Percentiles rank a stretch among this genome's conserved stretches.
Conservation (phyloP, 2,113 vertebrate species). For the Xiphophorus hellerii region DNA sequence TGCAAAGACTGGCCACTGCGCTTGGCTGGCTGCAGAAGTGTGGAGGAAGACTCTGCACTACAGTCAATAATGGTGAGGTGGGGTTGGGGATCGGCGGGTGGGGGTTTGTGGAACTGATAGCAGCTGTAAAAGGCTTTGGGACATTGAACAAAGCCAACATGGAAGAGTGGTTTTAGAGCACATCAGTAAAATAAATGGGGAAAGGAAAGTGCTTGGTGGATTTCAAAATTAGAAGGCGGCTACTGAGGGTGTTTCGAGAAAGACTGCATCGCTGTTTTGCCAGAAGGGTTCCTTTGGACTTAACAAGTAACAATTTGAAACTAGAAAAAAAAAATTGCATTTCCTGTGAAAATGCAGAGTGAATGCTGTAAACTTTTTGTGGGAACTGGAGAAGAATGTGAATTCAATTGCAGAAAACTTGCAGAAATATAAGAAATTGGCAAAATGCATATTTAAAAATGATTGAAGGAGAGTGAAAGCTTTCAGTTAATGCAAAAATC, state of each 20-base stretch:
- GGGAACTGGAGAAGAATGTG: too few relatives aligned
- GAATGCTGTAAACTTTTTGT: too few relatives aligned
- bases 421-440: too few relatives aligned
- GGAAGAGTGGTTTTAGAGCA: conserved; percentile 38
- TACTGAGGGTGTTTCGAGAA: conserved; percentile 17
- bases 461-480: too few relatives aligned
- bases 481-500: too few relatives aligned
- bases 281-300: neutral
- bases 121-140: conserved; percentile 59
- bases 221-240: conserved; percentile 45
- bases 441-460: too few relatives aligned
- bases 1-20: conserved; percentile 27
- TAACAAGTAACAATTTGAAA: neutral
- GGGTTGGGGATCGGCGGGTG: neutral
- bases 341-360: too few relatives aligned
- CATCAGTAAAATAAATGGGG: conserved; percentile 16
- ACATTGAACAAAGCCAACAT: conserved; percentile 54
- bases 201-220: neutral
- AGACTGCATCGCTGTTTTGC: too few relatives aligned
- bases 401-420: too few relatives aligned
- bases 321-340: too few relatives aligned
- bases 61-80: conserved; percentile 56
- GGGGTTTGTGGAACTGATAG: conserved; percentile 40
- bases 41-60: conserved; percentile 39
- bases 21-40: conserved; percentile 27